Conservation (phyloP, 1,140 invertebrate species). For the Megalopta genalis region DNA sequence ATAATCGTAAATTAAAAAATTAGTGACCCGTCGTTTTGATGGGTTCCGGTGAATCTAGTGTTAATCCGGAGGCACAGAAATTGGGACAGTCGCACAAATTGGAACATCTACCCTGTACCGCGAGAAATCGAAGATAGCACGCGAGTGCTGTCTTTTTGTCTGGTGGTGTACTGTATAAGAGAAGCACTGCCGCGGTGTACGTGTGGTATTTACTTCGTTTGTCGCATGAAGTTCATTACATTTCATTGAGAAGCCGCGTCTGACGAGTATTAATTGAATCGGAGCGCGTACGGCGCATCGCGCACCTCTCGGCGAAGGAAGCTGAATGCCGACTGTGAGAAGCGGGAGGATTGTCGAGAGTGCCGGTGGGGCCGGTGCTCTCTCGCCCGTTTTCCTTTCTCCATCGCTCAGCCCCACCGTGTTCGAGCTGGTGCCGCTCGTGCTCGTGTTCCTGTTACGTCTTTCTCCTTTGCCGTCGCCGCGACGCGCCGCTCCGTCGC, state of each 20-base stretch:
- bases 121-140: too few relatives aligned
- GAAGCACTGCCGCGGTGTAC: neutral
- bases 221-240: conserved; percentile 3
- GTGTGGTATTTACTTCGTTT: neutral
- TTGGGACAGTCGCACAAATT: too few relatives aligned
- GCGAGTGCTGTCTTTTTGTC: too few relatives aligned
- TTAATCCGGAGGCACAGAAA: too few relatives aligned
- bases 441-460: conserved; percentile 3
- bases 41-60: too few relatives aligned
- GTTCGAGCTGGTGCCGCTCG: too few relatives aligned
- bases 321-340: conserved; percentile 35
- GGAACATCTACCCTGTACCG: too few relatives aligned
- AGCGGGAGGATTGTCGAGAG: neutral
- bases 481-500: conserved; percentile 7
- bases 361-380: neutral
- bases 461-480: conserved; percentile 17
- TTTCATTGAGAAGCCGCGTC: conserved; percentile 22
- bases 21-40: too few relatives aligned
- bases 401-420: neutral
- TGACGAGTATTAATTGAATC: conserved; percentile 16
- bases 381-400: conserved; percentile 27
- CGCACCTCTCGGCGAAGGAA: neutral
- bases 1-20: too few relatives aligned
- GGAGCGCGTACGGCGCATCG: conserved; percentile 5
- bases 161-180: neutral